Evolutionary conservation across 2,113 vertebrate genomes (phyloP).

Genomic region (Ginglymostoma cirratum): DNA sequence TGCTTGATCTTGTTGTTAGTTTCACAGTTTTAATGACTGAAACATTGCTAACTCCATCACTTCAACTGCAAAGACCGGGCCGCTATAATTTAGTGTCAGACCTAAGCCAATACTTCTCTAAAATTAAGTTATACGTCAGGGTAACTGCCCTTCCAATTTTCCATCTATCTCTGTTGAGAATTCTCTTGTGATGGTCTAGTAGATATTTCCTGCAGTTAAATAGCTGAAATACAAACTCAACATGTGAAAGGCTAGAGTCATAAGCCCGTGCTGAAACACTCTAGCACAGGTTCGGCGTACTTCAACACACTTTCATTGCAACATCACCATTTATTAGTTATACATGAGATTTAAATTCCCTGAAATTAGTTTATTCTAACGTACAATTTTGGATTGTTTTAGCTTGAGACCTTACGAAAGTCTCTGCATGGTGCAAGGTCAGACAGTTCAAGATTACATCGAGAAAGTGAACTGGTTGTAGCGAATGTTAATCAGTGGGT

Average conservation of each 20-base stretch:
- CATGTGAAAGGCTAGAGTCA: not conserved
- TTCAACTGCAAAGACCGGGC: no score
- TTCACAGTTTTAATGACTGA: no score
- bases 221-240: not conserved
- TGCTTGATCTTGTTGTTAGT: no score
- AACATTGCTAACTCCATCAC: no score
- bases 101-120: not conserved
- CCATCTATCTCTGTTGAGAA: not conserved
- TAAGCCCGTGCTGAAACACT: not conserved
- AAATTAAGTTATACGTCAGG: not conserved
- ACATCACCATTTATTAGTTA: not conserved
- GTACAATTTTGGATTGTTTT: constrained; percentile 6
- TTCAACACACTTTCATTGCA: not conserved
- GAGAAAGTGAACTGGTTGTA: constrained; percentile 58
- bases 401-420: constrained; percentile 48
- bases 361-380: not conserved
- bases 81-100: not conserved
- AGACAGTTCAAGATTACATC: constrained; percentile 44
- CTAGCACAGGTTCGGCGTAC: not conserved
- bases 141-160: not conserved
- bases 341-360: not conserved
- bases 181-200: not conserved
- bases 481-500: constrained; percentile 56
- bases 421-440: constrained; percentile 43
- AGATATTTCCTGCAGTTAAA: not conserved